A percentile compares a stretch with the other conserved stretches of the same genome.
Evolutionary conservation across 2,888 invertebrate species (phyloP).

Genomic region (Caenorhabditis uteleia): DNA sequence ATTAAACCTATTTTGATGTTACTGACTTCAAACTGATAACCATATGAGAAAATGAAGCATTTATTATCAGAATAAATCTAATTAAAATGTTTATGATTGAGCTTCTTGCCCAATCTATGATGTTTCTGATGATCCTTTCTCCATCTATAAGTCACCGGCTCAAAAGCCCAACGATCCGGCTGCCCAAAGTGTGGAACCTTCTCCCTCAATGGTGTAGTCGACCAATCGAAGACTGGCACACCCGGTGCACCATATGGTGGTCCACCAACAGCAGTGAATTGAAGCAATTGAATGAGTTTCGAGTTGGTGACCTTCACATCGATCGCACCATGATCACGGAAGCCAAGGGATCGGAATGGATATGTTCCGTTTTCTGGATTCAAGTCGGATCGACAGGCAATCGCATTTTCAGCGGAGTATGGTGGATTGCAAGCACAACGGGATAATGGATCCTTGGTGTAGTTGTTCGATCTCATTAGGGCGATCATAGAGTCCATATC

Average conservation of each 20-base stretch:
- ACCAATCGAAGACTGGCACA: slow-evolving; percentile 82
- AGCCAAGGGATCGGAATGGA: slow-evolving; percentile 77
- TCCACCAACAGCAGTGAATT: slow-evolving; percentile 75
- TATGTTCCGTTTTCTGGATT: slow-evolving; percentile 78
- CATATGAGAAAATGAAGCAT: too few species aligned
- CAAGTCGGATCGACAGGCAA: slow-evolving; percentile 78
- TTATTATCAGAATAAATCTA: too few species aligned
- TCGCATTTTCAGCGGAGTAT: slow-evolving; percentile 79
- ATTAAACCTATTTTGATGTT: too few species aligned
- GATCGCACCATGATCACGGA: slow-evolving; percentile 78
- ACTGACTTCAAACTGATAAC: too few species aligned
- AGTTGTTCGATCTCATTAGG: slow-evolving; percentile 79
- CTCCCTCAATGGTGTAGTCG: slow-evolving; percentile 75
- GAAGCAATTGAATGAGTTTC: slow-evolving; percentile 67
- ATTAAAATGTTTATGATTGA: too few species aligned
- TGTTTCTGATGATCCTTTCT: slow-evolving; percentile 8
- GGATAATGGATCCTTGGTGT: slow-evolving; percentile 77
- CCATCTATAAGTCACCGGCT: slow-evolving; percentile 39
- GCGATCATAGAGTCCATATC: slow-evolving; percentile 76
- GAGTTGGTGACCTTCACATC: slow-evolving; percentile 75
- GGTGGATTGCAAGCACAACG: slow-evolving; percentile 78
- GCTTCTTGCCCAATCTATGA: too few species aligned
- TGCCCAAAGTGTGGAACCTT: slow-evolving; percentile 46
- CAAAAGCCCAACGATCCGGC: slow-evolving; percentile 43
- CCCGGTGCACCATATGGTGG: slow-evolving; percentile 75